Conservation (phyloP, 2,113 vertebrate species). For the Sigmodon hispidus region DNA sequence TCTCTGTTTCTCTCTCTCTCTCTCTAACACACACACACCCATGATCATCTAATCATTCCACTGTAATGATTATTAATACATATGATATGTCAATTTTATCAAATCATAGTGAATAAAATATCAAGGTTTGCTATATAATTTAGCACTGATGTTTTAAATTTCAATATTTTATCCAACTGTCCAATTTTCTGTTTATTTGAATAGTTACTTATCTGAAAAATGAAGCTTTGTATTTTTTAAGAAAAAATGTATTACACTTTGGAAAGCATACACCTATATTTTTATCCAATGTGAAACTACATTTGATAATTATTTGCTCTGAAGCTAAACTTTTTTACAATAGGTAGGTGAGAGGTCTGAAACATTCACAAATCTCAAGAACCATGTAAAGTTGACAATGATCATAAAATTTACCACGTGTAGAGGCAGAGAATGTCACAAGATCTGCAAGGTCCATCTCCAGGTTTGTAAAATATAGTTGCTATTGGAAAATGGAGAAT, state of each 20-base stretch:
- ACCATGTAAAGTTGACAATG: not conserved
- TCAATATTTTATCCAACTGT: not conserved
- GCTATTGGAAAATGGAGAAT: too few species aligned
- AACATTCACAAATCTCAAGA: not conserved
- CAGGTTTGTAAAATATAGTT: not conserved
- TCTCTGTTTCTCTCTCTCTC: fast-evolving
- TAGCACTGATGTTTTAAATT: not conserved
- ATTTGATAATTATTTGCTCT: not conserved
- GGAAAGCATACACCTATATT: not conserved
- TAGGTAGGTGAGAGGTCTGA: not conserved
- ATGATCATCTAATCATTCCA: not conserved
- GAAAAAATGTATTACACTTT: not conserved
- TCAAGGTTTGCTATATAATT: not conserved
- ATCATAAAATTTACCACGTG: not conserved
- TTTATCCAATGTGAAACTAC: not conserved
- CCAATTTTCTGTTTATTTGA: not conserved
- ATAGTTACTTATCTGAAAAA: not conserved
- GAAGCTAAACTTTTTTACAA: not conserved
- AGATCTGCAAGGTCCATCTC: not conserved
- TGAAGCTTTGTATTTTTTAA: not conserved
- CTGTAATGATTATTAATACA: not conserved
- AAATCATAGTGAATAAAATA: not conserved
- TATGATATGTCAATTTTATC: not conserved
- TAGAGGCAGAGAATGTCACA: not conserved
- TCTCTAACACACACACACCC: not conserved